Conservation (phyloP, 2,888 invertebrate species). For the Nipponacmea schrenckii region DNA sequence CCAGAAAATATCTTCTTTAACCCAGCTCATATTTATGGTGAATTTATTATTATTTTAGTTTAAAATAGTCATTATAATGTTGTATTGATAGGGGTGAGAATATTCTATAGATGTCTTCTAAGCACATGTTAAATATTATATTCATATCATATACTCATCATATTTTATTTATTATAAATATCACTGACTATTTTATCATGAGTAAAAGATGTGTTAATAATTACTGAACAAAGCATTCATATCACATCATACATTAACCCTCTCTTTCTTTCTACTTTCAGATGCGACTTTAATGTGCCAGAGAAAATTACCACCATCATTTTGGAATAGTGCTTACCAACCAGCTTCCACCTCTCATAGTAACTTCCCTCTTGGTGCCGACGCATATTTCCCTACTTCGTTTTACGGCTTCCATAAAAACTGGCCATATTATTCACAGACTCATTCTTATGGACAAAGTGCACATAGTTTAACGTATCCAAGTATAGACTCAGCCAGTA, state of each 20-base stretch:
- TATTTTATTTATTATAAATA: too few relatives aligned
- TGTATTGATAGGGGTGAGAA: not conserved
- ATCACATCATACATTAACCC: too few relatives aligned
- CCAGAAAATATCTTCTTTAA: not conserved
- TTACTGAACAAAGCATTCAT: too few relatives aligned
- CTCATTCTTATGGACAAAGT: constrained; percentile 65
- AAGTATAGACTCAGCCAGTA: constrained; percentile 35
- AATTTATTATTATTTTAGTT: not conserved
- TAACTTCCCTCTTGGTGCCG: constrained; percentile 36
- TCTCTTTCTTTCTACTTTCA: constrained; percentile 23
- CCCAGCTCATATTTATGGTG: not conserved
- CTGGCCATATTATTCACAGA: constrained; percentile 72
- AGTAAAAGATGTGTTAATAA: too few relatives aligned
- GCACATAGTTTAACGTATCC: constrained; percentile 40
- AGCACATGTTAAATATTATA: too few relatives aligned
- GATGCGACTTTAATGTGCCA: constrained; percentile 75
- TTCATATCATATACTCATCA: too few relatives aligned
- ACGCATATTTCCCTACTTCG: constrained; percentile 49
- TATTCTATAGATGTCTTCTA: not conserved
- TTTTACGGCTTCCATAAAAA: constrained; percentile 42
- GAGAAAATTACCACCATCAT: constrained; percentile 92
- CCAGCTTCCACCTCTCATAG: constrained; percentile 53
- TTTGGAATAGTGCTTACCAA: constrained; percentile 91
- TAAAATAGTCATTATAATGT: not conserved
- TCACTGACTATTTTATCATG: too few relatives aligned